These are phyloP conservation scores for Tribolium freemani DNA, from an alignment of 2,888 invertebrate species.

Conservation along the genomic window DNA sequence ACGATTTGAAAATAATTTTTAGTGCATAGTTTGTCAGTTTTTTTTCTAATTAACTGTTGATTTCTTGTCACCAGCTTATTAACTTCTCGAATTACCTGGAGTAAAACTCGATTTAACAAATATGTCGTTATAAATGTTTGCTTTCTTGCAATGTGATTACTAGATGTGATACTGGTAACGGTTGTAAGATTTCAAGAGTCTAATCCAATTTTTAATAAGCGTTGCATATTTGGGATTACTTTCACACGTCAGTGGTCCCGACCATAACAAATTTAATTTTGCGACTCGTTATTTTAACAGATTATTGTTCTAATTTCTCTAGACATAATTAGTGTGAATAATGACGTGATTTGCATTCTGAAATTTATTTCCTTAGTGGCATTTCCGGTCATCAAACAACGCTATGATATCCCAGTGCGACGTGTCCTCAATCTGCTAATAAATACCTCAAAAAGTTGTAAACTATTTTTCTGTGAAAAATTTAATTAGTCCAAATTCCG, in stretches of 20 bases:
- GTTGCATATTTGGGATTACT: conserved; percentile 15
- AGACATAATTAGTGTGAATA: conserved; percentile 15
- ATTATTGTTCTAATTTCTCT: conserved; percentile 5
- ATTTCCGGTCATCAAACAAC: conserved; percentile 1
- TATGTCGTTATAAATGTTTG: neutral
- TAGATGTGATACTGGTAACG: neutral
- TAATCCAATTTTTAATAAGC: conserved; percentile 6
- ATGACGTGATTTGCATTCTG: conserved; percentile 7
- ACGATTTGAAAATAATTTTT: neutral
- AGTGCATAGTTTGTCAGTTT: neutral
- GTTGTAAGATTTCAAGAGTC: neutral
- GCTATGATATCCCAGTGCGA: neutral
- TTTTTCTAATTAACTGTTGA: neutral
- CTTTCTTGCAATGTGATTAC: neutral
- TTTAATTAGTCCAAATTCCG: conserved; percentile 33
- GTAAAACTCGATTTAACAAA: conserved; percentile 13
- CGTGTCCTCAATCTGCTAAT: neutral
- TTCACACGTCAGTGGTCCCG: conserved; percentile 14
- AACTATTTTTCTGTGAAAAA: conserved; percentile 26
- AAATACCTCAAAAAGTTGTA: neutral
- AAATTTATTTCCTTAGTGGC: conserved; percentile 3
- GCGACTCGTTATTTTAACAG: neutral
- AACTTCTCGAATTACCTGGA: neutral
- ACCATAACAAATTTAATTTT: neutral
- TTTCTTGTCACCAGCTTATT: too few species aligned